Evolutionary conservation across 2,888 invertebrate genomes (phyloP).

Genomic region (Philereme transversata): DNA sequence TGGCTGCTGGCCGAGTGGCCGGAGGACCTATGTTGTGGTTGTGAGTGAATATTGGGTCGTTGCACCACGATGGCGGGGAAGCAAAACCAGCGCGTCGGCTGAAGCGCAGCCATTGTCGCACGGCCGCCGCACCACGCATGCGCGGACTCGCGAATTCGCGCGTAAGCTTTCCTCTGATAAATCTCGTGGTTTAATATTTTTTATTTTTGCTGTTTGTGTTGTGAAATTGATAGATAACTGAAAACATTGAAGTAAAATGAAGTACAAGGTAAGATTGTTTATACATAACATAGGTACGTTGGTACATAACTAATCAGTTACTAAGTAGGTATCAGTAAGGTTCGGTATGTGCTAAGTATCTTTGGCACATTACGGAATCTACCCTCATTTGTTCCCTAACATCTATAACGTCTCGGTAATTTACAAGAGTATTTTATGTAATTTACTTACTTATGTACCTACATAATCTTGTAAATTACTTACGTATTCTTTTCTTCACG

Average conservation of each 20-base stretch:
- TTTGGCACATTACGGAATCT: no score
- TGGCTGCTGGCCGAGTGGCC: slow-evolving; percentile 19
- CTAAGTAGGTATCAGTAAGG: no score
- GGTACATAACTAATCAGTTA: no score
- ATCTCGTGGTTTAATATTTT: slow-evolving; percentile 3
- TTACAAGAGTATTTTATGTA: no score
- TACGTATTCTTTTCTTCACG: no score
- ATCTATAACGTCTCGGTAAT: no score
- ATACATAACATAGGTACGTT: no score
- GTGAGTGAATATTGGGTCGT: slow-evolving; percentile 51
- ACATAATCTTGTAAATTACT: no score
- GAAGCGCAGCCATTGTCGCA: slow-evolving; percentile 67
- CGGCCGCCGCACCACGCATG: slow-evolving; percentile 64
- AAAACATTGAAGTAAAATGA: slow-evolving; percentile 53
- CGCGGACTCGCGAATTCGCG: slow-evolving; percentile 50
- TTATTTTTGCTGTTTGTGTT: slow-evolving; percentile 32
- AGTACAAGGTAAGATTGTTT: slow-evolving; percentile 66
- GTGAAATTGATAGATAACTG: slow-evolving; percentile 30
- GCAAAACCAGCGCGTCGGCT: slow-evolving; percentile 66
- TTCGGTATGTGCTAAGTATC: no score
- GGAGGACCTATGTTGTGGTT: slow-evolving; percentile 40
- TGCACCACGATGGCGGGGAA: slow-evolving; percentile 68
- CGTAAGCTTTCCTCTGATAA: slow-evolving; percentile 23
- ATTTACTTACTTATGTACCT: no score
- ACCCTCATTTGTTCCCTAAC: no score